These are phyloP conservation scores for Halcyon smyrnensis DNA, from an alignment of 2,797 vertebrate species.

Conservation along the genomic window DNA sequence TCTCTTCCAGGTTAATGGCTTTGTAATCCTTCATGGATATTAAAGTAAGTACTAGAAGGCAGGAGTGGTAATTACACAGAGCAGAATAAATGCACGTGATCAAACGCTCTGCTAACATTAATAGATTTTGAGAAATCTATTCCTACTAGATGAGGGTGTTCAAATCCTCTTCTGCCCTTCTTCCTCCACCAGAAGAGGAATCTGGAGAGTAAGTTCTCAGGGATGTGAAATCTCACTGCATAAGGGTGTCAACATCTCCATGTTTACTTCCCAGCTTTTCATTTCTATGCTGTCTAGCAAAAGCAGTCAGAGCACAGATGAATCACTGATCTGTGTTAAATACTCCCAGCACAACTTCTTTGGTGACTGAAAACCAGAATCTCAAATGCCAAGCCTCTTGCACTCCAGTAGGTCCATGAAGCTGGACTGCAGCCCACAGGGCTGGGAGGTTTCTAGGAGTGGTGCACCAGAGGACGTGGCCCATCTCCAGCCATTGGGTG, in stretches of 20 bases:
- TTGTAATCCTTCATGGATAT: slow-evolving; percentile 12
- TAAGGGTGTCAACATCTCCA: not conserved
- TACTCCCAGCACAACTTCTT: not conserved
- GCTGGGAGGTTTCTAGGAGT: not conserved
- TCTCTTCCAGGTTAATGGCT: slow-evolving; percentile 31
- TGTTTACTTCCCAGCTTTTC: not conserved
- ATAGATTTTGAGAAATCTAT: not conserved
- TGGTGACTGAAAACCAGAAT: not conserved
- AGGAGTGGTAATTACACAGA: not conserved
- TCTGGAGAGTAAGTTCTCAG: not conserved
- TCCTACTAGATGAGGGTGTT: not conserved
- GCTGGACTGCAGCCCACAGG: fast-evolving
- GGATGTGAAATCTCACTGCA: not conserved
- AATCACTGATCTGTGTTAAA: not conserved
- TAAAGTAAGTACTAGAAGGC: slow-evolving; percentile 18
- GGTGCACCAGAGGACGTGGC: fast-evolving
- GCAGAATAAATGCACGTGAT: not conserved
- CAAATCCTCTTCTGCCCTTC: not conserved
- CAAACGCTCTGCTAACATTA: not conserved
- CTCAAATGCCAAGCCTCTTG: not conserved
- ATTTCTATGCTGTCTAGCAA: not conserved
- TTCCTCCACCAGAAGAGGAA: not conserved
- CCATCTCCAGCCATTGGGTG: fast-evolving
- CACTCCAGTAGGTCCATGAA: fast-evolving
- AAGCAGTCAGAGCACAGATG: not conserved